Percentiles rank a stretch among this genome's conserved stretches.
Conservation (phyloP, 2,113 vertebrate genomes). For the Pandion haliaetus region DNA sequence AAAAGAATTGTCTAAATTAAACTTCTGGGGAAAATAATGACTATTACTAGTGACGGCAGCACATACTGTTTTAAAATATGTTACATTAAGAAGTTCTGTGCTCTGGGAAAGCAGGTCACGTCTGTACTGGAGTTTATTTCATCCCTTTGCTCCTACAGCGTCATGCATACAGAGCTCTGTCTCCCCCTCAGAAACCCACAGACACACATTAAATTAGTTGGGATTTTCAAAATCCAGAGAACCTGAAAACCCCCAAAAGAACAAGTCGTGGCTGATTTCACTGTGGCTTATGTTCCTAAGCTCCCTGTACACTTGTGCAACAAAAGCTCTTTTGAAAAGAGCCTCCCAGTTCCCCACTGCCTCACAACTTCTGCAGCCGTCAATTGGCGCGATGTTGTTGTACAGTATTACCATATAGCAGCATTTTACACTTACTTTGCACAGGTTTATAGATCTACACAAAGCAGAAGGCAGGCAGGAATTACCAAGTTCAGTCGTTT, state of each 20-base stretch:
- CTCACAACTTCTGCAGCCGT: neutral
- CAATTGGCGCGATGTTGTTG: rapidly evolving
- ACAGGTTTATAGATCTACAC: neutral
- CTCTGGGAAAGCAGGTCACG: neutral
- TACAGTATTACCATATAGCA: neutral
- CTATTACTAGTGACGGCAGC: neutral
- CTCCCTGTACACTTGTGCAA: neutral
- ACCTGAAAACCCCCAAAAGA: neutral
- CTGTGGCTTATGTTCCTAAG: neutral
- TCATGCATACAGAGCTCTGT: neutral
- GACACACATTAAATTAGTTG: neutral
- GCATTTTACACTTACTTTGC: neutral
- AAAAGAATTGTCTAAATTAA: neutral
- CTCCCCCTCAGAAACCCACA: neutral
- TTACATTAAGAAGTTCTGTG: neutral
- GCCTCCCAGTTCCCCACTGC: neutral
- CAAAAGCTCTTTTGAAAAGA: neutral
- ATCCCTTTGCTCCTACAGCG: neutral
- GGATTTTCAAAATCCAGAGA: neutral
- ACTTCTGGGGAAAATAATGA: neutral
- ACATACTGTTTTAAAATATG: neutral
- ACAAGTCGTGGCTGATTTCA: neutral
- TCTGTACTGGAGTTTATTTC: neutral
- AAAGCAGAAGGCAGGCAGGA: neutral
- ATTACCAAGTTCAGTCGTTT: neutral